Conservation (phyloP, 2,113 vertebrate genomes). For the Thymallus thymallus region DNA sequence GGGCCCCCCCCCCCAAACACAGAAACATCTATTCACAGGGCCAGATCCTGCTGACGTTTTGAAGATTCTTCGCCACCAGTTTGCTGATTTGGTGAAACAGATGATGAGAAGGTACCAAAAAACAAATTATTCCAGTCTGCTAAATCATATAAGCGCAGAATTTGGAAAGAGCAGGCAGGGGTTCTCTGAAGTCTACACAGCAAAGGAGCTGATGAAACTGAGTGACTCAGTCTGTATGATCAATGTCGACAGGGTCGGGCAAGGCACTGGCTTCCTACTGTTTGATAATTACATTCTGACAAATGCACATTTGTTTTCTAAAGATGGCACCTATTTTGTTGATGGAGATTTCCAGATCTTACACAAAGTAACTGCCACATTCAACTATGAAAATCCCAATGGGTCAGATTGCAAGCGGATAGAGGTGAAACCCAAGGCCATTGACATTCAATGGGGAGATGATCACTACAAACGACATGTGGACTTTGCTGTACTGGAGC, state of each 20-base stretch:
- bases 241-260: neutral
- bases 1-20: too few relatives aligned
- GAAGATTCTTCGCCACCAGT: slow-evolving; percentile 2
- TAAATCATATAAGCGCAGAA: too few relatives aligned
- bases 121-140: too few relatives aligned
- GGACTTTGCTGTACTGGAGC: neutral
- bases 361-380: neutral
- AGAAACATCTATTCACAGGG: neutral
- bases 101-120: neutral
- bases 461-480: too few relatives aligned
- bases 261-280: slow-evolving; percentile 4
- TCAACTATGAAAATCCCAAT: neutral
- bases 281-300: slow-evolving; percentile 6
- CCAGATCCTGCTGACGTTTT: neutral
- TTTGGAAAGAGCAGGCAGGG: slow-evolving; percentile 1
- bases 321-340: neutral
- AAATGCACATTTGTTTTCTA: slow-evolving; percentile 9
- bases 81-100: neutral
- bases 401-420: too few relatives aligned
- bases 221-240: slow-evolving; percentile 2
- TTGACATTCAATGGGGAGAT: too few relatives aligned
- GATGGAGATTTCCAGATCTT: too few relatives aligned
- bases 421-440: too few relatives aligned
- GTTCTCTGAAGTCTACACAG: slow-evolving; percentile 1
- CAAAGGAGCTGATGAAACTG: neutral